Conservation (phyloP, 2,888 invertebrate genomes). For the Melieria omissa region DNA sequence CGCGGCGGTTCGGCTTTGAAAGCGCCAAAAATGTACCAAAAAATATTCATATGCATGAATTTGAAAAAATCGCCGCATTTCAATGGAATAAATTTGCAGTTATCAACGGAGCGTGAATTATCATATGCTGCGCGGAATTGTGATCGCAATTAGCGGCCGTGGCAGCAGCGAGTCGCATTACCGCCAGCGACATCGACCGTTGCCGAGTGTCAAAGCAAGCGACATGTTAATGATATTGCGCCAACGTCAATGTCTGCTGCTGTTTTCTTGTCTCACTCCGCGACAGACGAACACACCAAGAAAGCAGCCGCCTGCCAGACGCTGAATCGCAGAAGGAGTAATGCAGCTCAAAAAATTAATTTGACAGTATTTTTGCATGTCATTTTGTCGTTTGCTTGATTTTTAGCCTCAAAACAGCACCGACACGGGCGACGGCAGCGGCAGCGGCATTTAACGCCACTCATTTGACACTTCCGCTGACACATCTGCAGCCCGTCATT, state of each 20-base stretch:
- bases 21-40: slow-evolving; percentile 28
- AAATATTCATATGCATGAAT: not conserved
- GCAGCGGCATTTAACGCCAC: slow-evolving; percentile 57
- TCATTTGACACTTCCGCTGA: slow-evolving; percentile 60
- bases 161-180: not conserved
- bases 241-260: slow-evolving; percentile 27
- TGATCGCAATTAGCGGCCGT: slow-evolving; percentile 5
- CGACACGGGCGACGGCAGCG: slow-evolving; percentile 31
- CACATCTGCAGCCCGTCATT: slow-evolving; percentile 33
- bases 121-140: slow-evolving; percentile 13
- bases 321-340: not conserved
- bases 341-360: slow-evolving; percentile 50
- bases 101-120: slow-evolving; percentile 12
- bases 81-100: slow-evolving; percentile 25
- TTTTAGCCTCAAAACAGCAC: slow-evolving; percentile 44
- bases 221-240: slow-evolving; percentile 47
- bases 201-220: slow-evolving; percentile 37
- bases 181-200: not conserved
- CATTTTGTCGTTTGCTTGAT: slow-evolving; percentile 50
- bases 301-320: not conserved
- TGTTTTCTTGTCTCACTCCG: not conserved
- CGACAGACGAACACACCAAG: slow-evolving; percentile 23
- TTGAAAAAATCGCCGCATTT: not conserved
- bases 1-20: not conserved
- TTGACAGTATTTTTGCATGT: slow-evolving; percentile 60